These are phyloP conservation scores for Lamellibrachia columna DNA, from an alignment of 2,888 invertebrate species.

Conservation along the genomic window DNA sequence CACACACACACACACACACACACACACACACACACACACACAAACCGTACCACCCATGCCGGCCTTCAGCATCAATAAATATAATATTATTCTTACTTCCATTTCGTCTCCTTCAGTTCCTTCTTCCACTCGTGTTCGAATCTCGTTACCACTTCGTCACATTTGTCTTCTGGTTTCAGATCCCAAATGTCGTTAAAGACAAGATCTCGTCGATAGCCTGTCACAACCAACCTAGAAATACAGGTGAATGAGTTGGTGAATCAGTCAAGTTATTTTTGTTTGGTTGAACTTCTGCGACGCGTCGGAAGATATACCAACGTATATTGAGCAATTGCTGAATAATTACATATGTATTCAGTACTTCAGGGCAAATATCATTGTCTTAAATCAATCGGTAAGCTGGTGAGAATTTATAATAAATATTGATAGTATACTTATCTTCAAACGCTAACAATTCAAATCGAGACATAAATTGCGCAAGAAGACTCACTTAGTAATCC, in stretches of 20 bases:
- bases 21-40: background rate
- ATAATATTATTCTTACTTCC: constrained; percentile 22
- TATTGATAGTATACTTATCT: background rate
- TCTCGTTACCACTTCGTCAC: background rate
- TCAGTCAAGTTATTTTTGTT: too few species aligned
- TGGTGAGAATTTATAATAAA: background rate
- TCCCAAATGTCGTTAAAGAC: constrained; percentile 11
- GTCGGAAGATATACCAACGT: too few species aligned
- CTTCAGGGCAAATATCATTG: background rate
- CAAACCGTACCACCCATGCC: background rate
- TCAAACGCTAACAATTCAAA: background rate
- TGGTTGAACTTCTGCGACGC: too few species aligned
- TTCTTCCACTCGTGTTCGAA: background rate
- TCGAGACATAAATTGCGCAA: background rate
- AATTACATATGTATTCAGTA: background rate
- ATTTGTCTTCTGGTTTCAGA: background rate
- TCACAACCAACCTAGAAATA: background rate
- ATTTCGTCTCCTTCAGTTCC: constrained; percentile 31
- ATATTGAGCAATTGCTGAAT: too few species aligned
- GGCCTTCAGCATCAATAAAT: background rate
- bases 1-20: background rate
- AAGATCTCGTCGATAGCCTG: background rate
- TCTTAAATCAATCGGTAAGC: background rate
- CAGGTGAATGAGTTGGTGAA: background rate
- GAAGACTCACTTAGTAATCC: background rate